phyloP scores from a whole-genome alignment of 2,797 vertebrate species.

The Protosalanx chinensis region DNA sequence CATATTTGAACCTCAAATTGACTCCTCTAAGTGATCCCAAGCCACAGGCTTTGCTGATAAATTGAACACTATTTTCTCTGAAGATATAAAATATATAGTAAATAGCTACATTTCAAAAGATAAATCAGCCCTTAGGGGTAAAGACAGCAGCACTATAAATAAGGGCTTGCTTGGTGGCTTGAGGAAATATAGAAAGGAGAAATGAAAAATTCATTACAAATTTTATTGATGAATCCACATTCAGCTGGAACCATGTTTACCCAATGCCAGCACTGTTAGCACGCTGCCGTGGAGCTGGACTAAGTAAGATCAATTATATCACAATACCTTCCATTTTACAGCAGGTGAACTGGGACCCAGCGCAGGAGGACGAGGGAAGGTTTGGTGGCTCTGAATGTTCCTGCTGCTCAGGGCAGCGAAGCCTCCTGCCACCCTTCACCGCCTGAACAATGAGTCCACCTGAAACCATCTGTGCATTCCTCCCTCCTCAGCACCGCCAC shows the following conservation, averaged over 20 bases:
- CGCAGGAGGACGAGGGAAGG: constrained; percentile 6
- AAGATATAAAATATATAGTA: constrained; percentile 29
- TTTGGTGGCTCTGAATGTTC: constrained; percentile 4
- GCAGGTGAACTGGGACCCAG: constrained; percentile 13
- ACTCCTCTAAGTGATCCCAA: no score
- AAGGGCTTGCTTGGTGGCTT: constrained; percentile 26
- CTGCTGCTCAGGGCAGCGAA: neutral
- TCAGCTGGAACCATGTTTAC: constrained; percentile 58
- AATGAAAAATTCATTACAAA: constrained; percentile 49
- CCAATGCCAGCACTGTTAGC: constrained; percentile 33
- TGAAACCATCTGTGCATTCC: constrained; percentile 1
- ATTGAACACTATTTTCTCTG: no score
- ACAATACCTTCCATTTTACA: constrained; percentile 27
- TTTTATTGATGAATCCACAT: constrained; percentile 53
- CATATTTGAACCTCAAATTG: no score
- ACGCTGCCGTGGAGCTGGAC: constrained; percentile 27
- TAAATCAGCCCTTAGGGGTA: constrained; percentile 2
- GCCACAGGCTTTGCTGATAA: no score
- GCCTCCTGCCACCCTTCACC: neutral
- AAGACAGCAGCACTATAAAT: constrained; percentile 33
- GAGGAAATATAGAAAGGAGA: constrained; percentile 13
- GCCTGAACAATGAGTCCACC: neutral
- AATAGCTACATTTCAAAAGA: constrained; percentile 44
- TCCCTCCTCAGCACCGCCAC: neutral
- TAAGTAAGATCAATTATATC: constrained; percentile 55